phyloP scores from a whole-genome alignment of 2,888 invertebrate genomes.

The Hemithea aestivaria region DNA sequence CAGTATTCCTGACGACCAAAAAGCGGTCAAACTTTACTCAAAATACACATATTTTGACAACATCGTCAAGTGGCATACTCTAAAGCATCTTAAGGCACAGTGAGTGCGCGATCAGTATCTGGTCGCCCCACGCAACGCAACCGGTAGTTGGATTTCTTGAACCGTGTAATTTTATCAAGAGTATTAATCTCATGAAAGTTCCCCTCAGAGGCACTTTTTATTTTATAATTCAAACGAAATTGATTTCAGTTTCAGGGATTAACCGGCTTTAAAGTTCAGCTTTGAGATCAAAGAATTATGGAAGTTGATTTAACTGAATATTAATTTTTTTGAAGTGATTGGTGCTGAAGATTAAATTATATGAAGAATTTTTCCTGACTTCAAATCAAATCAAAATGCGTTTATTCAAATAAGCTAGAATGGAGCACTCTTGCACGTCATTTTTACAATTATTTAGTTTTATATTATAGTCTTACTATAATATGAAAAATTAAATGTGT shows the following conservation, averaged over 20 bases:
- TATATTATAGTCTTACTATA: too few relatives aligned
- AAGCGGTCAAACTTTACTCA: too few relatives aligned
- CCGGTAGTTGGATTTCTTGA: conserved; percentile 78
- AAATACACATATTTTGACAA: too few relatives aligned
- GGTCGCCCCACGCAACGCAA: conserved; percentile 77
- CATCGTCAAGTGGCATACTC: too few relatives aligned
- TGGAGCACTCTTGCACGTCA: too few relatives aligned
- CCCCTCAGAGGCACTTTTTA: conserved; percentile 61
- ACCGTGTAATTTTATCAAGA: conserved; percentile 79
- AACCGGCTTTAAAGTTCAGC: conserved; percentile 29
- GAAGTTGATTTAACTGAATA: conserved; percentile 17
- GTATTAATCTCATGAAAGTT: conserved; percentile 75
- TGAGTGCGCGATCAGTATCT: conserved; percentile 72
- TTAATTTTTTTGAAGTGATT: conserved; percentile 16
- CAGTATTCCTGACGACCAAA: too few relatives aligned
- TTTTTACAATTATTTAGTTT: too few relatives aligned
- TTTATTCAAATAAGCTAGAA: too few relatives aligned
- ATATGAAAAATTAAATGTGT: too few relatives aligned
- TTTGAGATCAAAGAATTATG: conserved; percentile 27
- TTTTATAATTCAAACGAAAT: conserved; percentile 62
- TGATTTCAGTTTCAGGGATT: conserved; percentile 47
- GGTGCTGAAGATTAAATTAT: conserved; percentile 4
- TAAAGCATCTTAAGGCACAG: conserved; percentile 31
- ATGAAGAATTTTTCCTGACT: conserved; percentile 30
- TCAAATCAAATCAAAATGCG: too few relatives aligned